These are phyloP conservation scores for Aldrovandia affinis DNA, from an alignment of 2,797 vertebrate species.

Conservation along the genomic window DNA sequence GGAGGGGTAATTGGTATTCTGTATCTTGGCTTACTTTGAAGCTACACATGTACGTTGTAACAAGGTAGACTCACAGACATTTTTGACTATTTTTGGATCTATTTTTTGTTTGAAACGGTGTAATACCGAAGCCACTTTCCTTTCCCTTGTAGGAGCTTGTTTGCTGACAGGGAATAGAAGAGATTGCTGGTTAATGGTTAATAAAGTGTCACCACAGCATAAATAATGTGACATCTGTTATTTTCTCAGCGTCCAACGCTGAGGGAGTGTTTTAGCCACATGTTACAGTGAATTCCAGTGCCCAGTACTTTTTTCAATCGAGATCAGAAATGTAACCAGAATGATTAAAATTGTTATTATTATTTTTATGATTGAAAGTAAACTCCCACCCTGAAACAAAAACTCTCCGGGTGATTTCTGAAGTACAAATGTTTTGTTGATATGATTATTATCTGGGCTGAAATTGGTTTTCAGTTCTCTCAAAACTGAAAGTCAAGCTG, in stretches of 20 bases:
- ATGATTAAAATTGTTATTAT: background rate
- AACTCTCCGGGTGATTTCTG: background rate
- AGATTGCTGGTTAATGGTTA: slow-evolving; percentile 16
- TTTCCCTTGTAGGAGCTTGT: background rate
- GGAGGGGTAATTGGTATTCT: background rate
- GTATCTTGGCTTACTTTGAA: background rate
- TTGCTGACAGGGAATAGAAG: slow-evolving; percentile 10
- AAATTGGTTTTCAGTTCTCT: slow-evolving; percentile 1
- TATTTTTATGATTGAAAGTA: background rate
- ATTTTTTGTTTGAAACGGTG: background rate
- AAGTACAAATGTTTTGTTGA: background rate
- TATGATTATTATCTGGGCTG: background rate
- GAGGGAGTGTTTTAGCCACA: slow-evolving; percentile 8
- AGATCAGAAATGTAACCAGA: background rate
- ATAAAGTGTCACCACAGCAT: background rate
- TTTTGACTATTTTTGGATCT: background rate
- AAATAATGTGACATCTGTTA: slow-evolving; percentile 23
- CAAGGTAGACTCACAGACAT: background rate
- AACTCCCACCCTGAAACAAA: background rate
- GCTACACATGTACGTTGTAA: background rate
- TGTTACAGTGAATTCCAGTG: background rate
- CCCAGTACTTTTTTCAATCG: slow-evolving; percentile 16
- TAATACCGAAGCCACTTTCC: background rate
- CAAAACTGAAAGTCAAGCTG: background rate
- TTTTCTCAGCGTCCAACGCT: background rate